Base-by-base conservation (phyloP, 2,797 vertebrate species). In the Coregonus suidteri region DNA sequence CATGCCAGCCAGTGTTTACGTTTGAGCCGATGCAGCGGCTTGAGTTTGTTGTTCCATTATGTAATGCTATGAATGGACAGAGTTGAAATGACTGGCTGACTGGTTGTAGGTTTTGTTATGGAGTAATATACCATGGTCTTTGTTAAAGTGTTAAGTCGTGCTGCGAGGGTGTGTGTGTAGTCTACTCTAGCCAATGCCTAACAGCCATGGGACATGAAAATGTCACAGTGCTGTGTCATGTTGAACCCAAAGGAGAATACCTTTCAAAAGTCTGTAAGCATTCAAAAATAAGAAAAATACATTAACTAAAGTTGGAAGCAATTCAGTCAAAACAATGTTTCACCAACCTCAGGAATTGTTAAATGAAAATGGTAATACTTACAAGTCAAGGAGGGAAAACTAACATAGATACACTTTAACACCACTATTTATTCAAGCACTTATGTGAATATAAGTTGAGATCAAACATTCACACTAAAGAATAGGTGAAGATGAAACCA, bases 41-140 rank as follows among this genome's bases (percentile, higher is more conserved):
- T 74, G 78, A 88, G 90, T 94, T 94, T 95, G 93, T 94, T 95
- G 91, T 93, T 96, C 90, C 92, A 93, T 93, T 94, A 93, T 93
- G 91, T 91, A 95, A 93, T 80, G 88, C 85, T 87, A 81, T 89
- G 92, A 92, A 86, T 92, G 88, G 90, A 91, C 78, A 70, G 86
- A 86, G 83, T 76, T 77, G 14, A 47, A 86, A 81, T 87, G 81
- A 89, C 85, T 77, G 89, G 81, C 86, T 78, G 87, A 75, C 78
- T 91, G 85, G 84, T 56, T 64, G 81, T 75, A 82, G 78, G 77
- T 83, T 80, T 71, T 79, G 77, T 64, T 86, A 84, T 59, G 71
- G 13, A n/a, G 74, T 81, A 87, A 81, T 64, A 25, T 75, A 80
- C 82, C 79, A 75, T 83, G 70, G 76, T 85, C 88, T 88, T 88